Percentiles rank a stretch among this genome's conserved stretches.
Conservation (phyloP, 2,888 invertebrate species). For the Xylocampa areola region DNA sequence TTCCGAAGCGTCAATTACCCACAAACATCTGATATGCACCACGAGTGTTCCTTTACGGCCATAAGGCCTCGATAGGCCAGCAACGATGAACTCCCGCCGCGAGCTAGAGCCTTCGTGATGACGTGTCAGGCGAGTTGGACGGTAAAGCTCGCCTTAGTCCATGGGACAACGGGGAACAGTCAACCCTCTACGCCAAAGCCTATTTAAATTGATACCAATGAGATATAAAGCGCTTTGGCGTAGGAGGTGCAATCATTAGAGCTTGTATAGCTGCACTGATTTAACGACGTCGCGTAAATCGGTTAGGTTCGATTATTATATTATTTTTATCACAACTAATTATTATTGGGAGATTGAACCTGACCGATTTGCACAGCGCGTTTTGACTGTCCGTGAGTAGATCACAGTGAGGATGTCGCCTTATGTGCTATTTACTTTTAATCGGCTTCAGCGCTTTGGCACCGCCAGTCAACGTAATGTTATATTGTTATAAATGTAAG, state of each 20-base stretch:
- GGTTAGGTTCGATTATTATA: slow-evolving; percentile 60
- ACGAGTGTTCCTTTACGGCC: slow-evolving; percentile 66
- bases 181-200: slow-evolving; percentile 24
- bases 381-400: slow-evolving; percentile 33
- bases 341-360: slow-evolving; percentile 61
- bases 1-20: slow-evolving; percentile 69
- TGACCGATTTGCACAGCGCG: slow-evolving; percentile 43
- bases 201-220: slow-evolving; percentile 24
- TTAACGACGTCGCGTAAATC: slow-evolving; percentile 50
- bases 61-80: slow-evolving; percentile 54
- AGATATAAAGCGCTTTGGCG: slow-evolving; percentile 30
- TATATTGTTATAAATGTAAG: slow-evolving; percentile 76
- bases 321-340: slow-evolving; percentile 76
- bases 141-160: slow-evolving; percentile 56
- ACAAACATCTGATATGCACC: slow-evolving; percentile 62
- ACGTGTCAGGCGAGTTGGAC: slow-evolving; percentile 68
- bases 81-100: slow-evolving; percentile 67
- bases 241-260: slow-evolving; percentile 33
- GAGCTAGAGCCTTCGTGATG: slow-evolving; percentile 77
- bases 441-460: slow-evolving; percentile 81
- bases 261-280: slow-evolving; percentile 38
- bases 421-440: slow-evolving; percentile 73
- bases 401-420: slow-evolving; percentile 61
- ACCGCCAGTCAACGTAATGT: slow-evolving; percentile 82
- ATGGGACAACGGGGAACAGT: slow-evolving; percentile 33